phyloP scores from a whole-genome alignment of 1,140 invertebrate species.

The Rhizoglyphus robini region DNA sequence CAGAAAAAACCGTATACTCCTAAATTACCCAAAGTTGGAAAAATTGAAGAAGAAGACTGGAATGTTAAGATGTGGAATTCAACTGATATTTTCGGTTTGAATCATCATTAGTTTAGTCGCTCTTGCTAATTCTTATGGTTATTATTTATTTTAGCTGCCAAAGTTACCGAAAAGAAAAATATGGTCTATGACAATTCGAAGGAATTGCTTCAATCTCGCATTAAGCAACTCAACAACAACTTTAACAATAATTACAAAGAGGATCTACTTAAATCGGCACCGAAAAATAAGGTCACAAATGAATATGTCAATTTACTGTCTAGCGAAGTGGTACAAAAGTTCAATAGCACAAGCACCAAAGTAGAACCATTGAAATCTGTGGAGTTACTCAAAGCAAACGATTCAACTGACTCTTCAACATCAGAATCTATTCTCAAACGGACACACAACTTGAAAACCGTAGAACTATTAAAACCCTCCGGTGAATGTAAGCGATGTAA shows the following conservation, averaged over 20 bases:
- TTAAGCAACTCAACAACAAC: conserved; percentile 5
- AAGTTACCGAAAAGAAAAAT: background rate
- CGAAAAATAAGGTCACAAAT: background rate
- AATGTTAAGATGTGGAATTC: conserved; percentile 47
- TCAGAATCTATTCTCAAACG: background rate
- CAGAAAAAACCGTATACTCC: conserved; percentile 12
- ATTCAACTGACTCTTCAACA: background rate
- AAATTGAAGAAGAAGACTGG: conserved; percentile 79
- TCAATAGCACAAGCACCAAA: background rate
- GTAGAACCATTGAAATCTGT: background rate
- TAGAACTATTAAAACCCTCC: background rate
- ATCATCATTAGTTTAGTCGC: background rate
- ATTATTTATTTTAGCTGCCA: background rate
- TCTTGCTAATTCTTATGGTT: background rate
- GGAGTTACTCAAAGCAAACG: background rate
- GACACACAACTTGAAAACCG: background rate
- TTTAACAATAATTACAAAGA: background rate
- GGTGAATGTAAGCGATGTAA: conserved; percentile 1
- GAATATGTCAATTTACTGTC: background rate
- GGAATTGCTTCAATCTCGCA: background rate
- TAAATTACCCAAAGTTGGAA: conserved; percentile 37
- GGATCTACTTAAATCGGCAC: background rate
- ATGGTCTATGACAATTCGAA: background rate
- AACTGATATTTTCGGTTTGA: background rate
- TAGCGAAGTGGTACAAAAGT: background rate